Base-by-base conservation (phyloP, 2,888 invertebrate species). In the Rhagium mordax region DNA sequence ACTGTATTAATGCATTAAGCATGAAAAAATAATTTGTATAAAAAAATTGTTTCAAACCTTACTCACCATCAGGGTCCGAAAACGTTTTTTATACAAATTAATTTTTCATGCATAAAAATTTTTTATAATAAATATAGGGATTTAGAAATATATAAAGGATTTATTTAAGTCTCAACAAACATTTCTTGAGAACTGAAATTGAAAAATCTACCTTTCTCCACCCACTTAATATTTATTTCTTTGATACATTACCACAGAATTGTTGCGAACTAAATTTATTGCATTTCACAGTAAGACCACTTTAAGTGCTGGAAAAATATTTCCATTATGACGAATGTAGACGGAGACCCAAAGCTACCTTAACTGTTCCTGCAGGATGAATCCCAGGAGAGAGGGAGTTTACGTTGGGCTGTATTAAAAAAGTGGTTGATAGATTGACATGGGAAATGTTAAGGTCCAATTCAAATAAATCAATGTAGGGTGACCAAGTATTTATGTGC, bases 381-480 rank as follows among this genome's bases (percentile, higher is more conserved):
- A 1, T 20, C 16, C 33, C 41, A n/a, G n/a, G 15, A 59, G 33
- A 33, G 33, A 59, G 59, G 18, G 18, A 59, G 33, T 59, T 59
- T 59, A 41, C 59, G 29, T 20, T 59, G 59, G 33, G 59, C 18
- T 33, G 59, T 33, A 27, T 55, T 55, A 55, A 55, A 55, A 55
- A 55, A 55, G 55, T 27, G 24, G 27, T 55, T 24, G 24, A 33
- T 27, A 59, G 59, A 59, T 59, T 59, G 59, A 59, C 59, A 59
- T 59, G 59, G 59, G 59, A 59, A 59, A 59, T 33, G 59, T 59
- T 59, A 59, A 59, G 18, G 59, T 59, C 59, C 59, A 59, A 33
- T 33, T 33, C 59, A 59, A 59, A 59, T 59, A 59, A 59, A 59
- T 59, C 59, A 59, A 59, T 59, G 33, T 18, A 3, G 59, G 33